Evolutionary conservation across 2,797 vertebrate genomes (phyloP).

Genomic region (Crenuchus spilurus): DNA sequence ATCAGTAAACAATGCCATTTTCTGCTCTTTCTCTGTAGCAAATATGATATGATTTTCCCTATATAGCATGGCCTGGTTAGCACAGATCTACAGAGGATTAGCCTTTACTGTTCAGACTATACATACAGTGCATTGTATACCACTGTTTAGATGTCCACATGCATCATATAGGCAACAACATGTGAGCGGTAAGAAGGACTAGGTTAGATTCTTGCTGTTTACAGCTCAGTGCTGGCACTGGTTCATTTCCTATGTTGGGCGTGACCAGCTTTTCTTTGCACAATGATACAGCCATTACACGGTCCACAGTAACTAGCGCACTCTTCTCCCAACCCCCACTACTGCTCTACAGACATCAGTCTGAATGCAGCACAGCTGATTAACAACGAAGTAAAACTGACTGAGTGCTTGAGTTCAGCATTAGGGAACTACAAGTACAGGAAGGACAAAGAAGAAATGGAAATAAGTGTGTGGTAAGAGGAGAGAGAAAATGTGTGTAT

Average conservation of each 20-base stretch:
- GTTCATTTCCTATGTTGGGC: background rate
- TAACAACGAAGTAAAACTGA: slow-evolving; percentile 7
- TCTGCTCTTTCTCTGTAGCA: no score
- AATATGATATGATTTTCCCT: no score
- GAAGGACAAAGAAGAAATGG: background rate
- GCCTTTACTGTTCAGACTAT: background rate
- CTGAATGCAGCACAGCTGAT: background rate
- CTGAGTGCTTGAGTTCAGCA: background rate
- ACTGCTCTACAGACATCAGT: background rate
- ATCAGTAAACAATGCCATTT: no score
- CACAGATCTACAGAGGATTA: background rate
- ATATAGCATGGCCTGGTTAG: no score
- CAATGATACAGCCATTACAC: background rate
- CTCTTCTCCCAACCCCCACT: background rate
- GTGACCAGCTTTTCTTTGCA: background rate
- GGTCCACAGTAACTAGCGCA: background rate
- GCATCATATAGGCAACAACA: background rate
- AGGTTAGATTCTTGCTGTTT: background rate
- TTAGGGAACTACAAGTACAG: background rate
- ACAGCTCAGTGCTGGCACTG: background rate
- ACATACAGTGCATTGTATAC: background rate
- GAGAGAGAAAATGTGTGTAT: background rate
- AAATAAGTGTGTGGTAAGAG: background rate
- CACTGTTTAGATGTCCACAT: no score
- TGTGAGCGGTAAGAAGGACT: background rate